phyloP scores from a whole-genome alignment of 2,797 vertebrate genomes.

The Acanthornis magna region DNA sequence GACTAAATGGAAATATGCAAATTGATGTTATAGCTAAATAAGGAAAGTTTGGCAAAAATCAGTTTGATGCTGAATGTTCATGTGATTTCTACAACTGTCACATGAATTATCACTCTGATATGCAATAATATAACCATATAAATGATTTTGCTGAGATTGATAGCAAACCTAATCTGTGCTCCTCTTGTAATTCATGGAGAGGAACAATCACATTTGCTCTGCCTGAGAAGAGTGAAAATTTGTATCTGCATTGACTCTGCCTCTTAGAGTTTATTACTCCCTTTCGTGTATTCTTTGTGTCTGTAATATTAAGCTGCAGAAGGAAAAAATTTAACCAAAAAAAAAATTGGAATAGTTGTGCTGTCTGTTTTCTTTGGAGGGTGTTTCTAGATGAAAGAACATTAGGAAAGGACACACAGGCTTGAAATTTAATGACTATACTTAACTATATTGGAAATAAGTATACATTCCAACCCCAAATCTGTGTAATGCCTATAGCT shows the following conservation, averaged over 20 bases:
- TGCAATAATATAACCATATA: constrained; percentile 4
- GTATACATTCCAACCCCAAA: background rate
- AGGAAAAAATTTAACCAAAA: background rate
- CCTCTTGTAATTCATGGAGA: constrained; percentile 61
- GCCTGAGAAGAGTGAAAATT: constrained; percentile 19
- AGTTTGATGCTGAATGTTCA: background rate
- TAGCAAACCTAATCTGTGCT: constrained; percentile 56
- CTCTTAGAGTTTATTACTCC: constrained; percentile 40
- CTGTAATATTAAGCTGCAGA: background rate
- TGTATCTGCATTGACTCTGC: constrained; percentile 30
- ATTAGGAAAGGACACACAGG: background rate
- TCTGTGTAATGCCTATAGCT: background rate
- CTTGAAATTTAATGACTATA: background rate
- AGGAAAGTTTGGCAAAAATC: constrained; percentile 28
- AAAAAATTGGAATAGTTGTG: background rate
- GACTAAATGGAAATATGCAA: background rate
- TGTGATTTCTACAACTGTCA: constrained; percentile 26
- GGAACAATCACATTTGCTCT: constrained; percentile 46
- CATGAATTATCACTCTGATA: constrained; percentile 13
- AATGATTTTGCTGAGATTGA: constrained; percentile 57
- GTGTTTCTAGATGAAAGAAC: background rate
- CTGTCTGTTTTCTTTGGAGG: background rate
- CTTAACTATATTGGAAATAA: background rate
- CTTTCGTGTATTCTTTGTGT: background rate
- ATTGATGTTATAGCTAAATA: background rate